A percentile compares a stretch with the other conserved stretches of the same genome.
Conservation (phyloP, 2,113 vertebrate species). For the Choloepus hoffmanni region DNA sequence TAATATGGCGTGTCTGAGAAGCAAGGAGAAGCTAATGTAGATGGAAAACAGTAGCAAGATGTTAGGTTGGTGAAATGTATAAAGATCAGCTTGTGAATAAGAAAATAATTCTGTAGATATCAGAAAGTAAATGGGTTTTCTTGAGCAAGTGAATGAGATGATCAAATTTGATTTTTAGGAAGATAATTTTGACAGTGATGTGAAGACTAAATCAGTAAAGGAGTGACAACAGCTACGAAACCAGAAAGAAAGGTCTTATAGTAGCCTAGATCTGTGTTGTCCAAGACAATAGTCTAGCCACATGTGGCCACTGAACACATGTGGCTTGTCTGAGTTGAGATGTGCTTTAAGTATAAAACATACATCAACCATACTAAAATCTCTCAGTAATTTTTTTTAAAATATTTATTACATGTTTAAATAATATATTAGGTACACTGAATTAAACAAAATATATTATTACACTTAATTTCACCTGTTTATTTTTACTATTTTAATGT, state of each 20-base stretch:
- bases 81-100: background rate
- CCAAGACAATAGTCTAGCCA: background rate
- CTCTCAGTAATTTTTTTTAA: slow-evolving; percentile 13
- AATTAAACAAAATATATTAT: background rate
- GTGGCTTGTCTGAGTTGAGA: background rate
- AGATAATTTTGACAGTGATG: background rate
- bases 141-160: background rate
- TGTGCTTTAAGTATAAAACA: background rate
- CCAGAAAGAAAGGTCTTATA: background rate
- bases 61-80: slow-evolving; percentile 5
- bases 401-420: background rate
- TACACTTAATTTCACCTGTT: slow-evolving; percentile 2
- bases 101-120: slow-evolving; percentile 12
- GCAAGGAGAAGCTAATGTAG: background rate
- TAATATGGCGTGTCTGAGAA: background rate
- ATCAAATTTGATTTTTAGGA: background rate
- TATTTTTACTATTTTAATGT: slow-evolving; percentile 19
- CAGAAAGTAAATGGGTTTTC: background rate
- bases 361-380: background rate
- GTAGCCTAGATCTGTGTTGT: background rate
- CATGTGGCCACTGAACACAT: background rate
- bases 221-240: slow-evolving; percentile 33
- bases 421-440: background rate
- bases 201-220: slow-evolving; percentile 20
- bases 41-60: background rate